phyloP scores from a whole-genome alignment of 2,113 vertebrate genomes.

The Nannospalax galili region DNA sequence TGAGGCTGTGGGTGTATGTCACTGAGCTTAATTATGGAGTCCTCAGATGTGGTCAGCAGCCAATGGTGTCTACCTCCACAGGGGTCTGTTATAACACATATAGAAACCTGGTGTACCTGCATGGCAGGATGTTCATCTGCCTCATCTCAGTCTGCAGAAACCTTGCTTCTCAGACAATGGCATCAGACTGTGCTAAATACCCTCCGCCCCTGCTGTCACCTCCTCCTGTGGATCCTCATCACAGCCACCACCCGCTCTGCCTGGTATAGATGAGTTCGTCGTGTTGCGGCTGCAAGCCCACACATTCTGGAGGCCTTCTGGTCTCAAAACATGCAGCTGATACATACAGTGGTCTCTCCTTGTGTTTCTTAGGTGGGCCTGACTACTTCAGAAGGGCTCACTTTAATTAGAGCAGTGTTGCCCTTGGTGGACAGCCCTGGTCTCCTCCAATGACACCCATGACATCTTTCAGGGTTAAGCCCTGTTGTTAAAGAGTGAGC shows the following conservation, averaged over 20 bases:
- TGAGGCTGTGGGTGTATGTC: not conserved
- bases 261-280: not conserved
- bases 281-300: not conserved
- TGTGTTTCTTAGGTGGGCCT: not conserved
- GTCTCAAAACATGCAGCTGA: not conserved
- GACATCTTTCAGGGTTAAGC: slow-evolving; percentile 5
- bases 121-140: not conserved
- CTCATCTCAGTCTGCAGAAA: slow-evolving; percentile 71
- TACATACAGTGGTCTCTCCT: not conserved
- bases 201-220: not conserved
- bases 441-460: not conserved
- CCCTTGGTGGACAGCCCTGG: not conserved
- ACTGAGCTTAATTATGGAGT: not conserved
- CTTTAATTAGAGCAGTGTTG: not conserved
- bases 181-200: slow-evolving; percentile 78
- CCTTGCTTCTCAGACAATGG: slow-evolving; percentile 73
- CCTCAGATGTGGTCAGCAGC: not conserved
- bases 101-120: fast-evolving
- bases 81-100: fast-evolving
- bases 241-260: not conserved
- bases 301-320: not conserved
- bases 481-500: not conserved
- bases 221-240: not conserved
- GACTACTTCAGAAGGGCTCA: not conserved
- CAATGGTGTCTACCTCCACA: not conserved